Evolutionary conservation across 2,113 vertebrate genomes (phyloP), one percentile per base, ranked within the genome.

Genomic region (Chlorodrepanis virens): DNA sequence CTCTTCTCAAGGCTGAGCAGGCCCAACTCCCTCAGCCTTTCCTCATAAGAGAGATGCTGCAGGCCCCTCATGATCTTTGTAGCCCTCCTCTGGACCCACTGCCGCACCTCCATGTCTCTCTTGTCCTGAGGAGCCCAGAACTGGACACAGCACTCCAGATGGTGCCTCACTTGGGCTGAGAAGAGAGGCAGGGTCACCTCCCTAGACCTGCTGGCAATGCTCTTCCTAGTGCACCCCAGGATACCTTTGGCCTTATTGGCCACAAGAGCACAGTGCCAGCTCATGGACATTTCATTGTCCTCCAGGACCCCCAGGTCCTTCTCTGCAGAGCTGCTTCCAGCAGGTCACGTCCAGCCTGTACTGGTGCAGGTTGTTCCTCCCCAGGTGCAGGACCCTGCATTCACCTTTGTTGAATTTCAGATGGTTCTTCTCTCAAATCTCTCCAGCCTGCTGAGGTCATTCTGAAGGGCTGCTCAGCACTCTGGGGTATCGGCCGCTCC

Each of bases 401-500:
- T 49, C 44, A 5, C 65, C 24, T 70, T 9, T 56, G 9, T 17
- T 54, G 56, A 24, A 3, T 79, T 63, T 47, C 56, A 54, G 39
- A 9, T 9, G 6, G 24, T 49, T 42, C 18, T 28, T 53, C 42
- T 33, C 59, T 72, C 18, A 57, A 42, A 37, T 57, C 59, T 72
- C 49, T 35, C 29, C 47, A 63, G 4, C 19, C 31, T 50, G 16
- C 29, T 0, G 0, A 24, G 75, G 35, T 15, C 25, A 11, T 7
- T 56, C 49, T 72, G 50, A 80, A 27, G 76, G 50, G 35, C 50
- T 80, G 49, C 50, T 42, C 35, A 57, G 31, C 31, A 0, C 35
- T 56, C 67, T 57, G 76, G 10, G 59, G 2, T 57, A 33, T 57
- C 0, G 0, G 21, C 50, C 3, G 2, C 59, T 88, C 17, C 50